Base-by-base conservation (phyloP, 1,140 invertebrate genomes). In the Diorhabda sublineata region DNA sequence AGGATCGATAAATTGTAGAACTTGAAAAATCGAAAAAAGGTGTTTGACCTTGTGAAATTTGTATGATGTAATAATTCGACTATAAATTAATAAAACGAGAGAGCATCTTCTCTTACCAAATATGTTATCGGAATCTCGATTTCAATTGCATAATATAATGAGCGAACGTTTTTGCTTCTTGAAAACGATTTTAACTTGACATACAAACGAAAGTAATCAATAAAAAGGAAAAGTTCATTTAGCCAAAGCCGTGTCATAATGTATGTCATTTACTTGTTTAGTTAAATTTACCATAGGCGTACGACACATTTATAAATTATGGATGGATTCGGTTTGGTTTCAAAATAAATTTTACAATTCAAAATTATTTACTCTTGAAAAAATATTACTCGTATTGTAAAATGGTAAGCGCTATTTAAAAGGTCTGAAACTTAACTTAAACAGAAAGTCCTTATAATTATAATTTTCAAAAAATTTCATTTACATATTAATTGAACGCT, bases 201-300 rank as follows among this genome's bases (percentile, higher is more conserved):
- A 62, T 45, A 62, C 61, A 62, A 62, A 62, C 43, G 44, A 44
- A 44, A 62, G 44, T 62, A 45, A 62, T 62, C 61, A 62, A 62
- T 62, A 62, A 62, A 62, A 62, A 62, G 61, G 61, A 62, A 62
- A 62, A 62, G 61, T 62, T 62, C 61, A 62, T 62, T 62, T 62
- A 62, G 61, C 44, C n/a, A 45, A 62, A 45, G 42, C 42, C 44
- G 64, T 52, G 47, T n/a, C 47, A 52, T 52, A 52, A 52, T 52
- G 47, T 52, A 52, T 52, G 47, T 52, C 2, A n/a, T 52, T 52
- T 52, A 52, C 47, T 52, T 52, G 6, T 52, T n/a, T 6, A 8
- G 47, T 52, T 52, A 52, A 8, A 8, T n/a, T 52, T 52, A 4
- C 47, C 47, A 52, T 52, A 52, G 47, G n/a, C 47, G 47, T 52